A percentile compares a stretch with the other conserved stretches of the same genome.
phyloP scores from a whole-genome alignment of 1,140 invertebrate species.

The Neuroterus valhalla region DNA sequence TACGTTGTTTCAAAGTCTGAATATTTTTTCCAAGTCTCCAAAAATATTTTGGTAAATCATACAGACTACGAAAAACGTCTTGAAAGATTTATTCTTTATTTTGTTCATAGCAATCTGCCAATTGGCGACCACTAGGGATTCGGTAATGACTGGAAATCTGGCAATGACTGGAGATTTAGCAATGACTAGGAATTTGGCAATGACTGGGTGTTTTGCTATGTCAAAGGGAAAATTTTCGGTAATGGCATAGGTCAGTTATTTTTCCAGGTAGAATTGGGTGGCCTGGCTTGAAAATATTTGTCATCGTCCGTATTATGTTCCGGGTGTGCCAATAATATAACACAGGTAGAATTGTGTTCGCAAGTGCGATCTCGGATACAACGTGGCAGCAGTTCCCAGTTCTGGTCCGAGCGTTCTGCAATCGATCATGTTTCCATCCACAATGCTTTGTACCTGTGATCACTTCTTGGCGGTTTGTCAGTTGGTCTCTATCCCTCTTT shows the following conservation, averaged over 20 bases:
- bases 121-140: no score
- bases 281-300: slow-evolving; percentile 8
- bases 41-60: no score
- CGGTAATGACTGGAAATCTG: no score
- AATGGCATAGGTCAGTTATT: slow-evolving; percentile 23
- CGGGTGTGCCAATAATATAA: slow-evolving; percentile 23
- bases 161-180: no score
- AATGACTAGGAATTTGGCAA: no score
- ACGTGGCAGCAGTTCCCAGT: slow-evolving; percentile 44
- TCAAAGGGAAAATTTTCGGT: background rate
- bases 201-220: no score
- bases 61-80: no score
- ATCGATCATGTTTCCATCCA: slow-evolving; percentile 58
- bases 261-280: slow-evolving; percentile 4
- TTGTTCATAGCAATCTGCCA: no score
- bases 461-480: slow-evolving; percentile 48
- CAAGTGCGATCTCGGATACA: slow-evolving; percentile 27
- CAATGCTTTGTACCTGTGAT: slow-evolving; percentile 50
- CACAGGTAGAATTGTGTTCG: slow-evolving; percentile 16
- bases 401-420: slow-evolving; percentile 52
- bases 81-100: no score
- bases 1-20: no score
- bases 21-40: no score
- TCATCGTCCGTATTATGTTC: slow-evolving; percentile 16
- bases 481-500: slow-evolving; percentile 35